Base-by-base conservation (phyloP, 2,113 vertebrate genomes). In the Henicopernis longicauda region DNA sequence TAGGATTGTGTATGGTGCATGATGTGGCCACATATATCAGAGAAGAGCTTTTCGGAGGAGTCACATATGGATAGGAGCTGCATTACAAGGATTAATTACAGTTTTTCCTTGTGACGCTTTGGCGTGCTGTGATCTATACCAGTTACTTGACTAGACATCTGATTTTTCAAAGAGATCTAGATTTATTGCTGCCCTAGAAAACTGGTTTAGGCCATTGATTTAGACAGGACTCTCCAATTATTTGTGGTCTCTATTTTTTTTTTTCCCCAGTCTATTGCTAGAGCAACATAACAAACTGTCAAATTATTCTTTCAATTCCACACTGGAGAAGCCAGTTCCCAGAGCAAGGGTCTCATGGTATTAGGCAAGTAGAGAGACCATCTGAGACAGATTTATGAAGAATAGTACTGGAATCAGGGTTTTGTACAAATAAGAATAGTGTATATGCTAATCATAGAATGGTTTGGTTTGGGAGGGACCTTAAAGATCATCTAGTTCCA, bases 141-240 rank as follows among this genome's bases (percentile, higher is more conserved):
- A 13, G 59, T 73, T 74, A 82, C 47, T 74, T 90, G 45, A 86
- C 27, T 84, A 95, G 89, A 77, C 18, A 63, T 27, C 6, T 45
- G 90, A 55, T 67, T 82, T 96, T 93, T 72, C 92, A 62, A 36
- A 89, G 79, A 93, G 59, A 90, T 83, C 40, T 84, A 91, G 85
- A 52, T 32, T 62, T 86, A 82, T 7, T 84, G 62, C 86, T 94
- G 66, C 49, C 76, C 84, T 96, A 96, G 93, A 72, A 82, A 65
- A 66, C 57, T 57, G 42, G 52, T 58, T 90, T 72, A 95, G 89
- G 22, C 65, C 59, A 49, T 49, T 63, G 49, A 32, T 77, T 82
- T 83, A 89, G 95, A 69, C 63, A 81, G 44, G 45, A 65, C 42
- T 93, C 76, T 67, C 70, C 76, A 78, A 26, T 62, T 69, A 67